Base-by-base conservation (phyloP, 2,797 vertebrate species). In the Echiichthys vipera region DNA sequence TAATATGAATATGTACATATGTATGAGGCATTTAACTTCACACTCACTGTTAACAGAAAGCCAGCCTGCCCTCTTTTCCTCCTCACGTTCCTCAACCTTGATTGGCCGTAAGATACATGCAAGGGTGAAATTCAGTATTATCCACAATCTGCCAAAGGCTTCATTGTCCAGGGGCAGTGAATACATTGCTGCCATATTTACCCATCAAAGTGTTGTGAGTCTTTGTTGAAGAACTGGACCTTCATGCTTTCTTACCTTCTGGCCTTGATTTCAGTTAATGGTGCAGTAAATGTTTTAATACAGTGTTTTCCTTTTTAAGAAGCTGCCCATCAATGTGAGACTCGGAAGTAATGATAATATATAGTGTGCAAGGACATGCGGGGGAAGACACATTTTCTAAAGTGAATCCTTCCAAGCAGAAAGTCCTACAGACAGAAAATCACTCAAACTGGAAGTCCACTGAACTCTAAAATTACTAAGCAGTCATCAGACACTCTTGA, bases 401-500 rank as follows among this genome's bases (percentile, higher is more conserved):
- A 88, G 78, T 83, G 75, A 76, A 75, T 81, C 47, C 49, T 71
- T 84, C 56, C 61, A 45, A 45, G 49, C 47, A 63, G 72, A 81
- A 83, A 81, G 66, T 81, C 80, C 71, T 36, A 71, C 29, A 70
- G 81, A 86, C 59, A 81, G 69, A 74, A 84, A 88, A 92, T 89
- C 80, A 88, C 83, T 89, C 78, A 83, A 83, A 90, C 73, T 77
- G 68, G 78, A 88, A 85, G 87, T 87, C 73, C 81, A 89, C 91
- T 91, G 82, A 84, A 85, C 77, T 89, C 74, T 85, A 85, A 85
- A 90, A 88, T 89, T 90, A 87, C 80, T 89, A 85, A 62, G 69
- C 72, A 85, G 74, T 88, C 90, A 88, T 89, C 84, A 80, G 80
- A 84, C 78, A 81, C 81, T 85, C 80, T 89, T 34, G 70, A 88